Evolutionary conservation across 2,113 vertebrate genomes (phyloP).

Genomic region (Cottus gobio): DNA sequence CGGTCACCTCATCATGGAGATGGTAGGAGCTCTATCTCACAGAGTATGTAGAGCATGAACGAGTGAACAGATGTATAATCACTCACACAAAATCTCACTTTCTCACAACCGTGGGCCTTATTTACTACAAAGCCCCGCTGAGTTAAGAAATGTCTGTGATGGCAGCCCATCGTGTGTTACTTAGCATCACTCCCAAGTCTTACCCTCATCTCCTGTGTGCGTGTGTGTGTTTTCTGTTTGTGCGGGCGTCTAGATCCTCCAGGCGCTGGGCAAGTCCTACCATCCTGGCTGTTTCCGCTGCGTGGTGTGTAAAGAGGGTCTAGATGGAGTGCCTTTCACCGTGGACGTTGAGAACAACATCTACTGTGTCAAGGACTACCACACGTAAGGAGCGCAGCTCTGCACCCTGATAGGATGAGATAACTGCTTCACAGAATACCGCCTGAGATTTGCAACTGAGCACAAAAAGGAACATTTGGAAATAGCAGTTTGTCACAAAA

Average conservation of each 20-base stretch:
- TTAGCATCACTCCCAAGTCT: constrained; percentile 8
- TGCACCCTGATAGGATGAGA: not conserved
- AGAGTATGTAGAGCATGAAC: not conserved
- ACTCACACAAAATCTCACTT: not conserved
- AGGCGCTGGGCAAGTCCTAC: constrained; percentile 97
- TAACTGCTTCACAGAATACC: not conserved
- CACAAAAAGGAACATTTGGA: not conserved
- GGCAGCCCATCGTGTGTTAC: not conserved
- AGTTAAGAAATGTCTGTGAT: not conserved
- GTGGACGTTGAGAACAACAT: constrained; percentile 98
- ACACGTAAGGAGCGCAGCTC: constrained; percentile 88
- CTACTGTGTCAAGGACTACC: constrained; percentile 99
- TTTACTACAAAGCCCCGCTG: not conserved
- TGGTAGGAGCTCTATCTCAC: constrained; percentile 85
- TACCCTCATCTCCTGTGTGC: not conserved
- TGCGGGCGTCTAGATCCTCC: constrained; percentile 89
- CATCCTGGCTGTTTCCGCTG: constrained; percentile 99
- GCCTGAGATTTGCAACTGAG: not conserved
- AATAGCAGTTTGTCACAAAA: not conserved
- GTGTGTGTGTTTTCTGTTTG: constrained; percentile 18
- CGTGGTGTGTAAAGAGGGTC: constrained; percentile 94
- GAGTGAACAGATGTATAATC: not conserved
- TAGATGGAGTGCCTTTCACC: constrained; percentile 98
- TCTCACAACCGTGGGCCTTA: not conserved
- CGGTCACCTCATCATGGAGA: constrained; percentile 99